Base-by-base conservation (phyloP, 30 jellyfish, hydroid and myxozoan species). In the Aurelia sp. region DNA sequence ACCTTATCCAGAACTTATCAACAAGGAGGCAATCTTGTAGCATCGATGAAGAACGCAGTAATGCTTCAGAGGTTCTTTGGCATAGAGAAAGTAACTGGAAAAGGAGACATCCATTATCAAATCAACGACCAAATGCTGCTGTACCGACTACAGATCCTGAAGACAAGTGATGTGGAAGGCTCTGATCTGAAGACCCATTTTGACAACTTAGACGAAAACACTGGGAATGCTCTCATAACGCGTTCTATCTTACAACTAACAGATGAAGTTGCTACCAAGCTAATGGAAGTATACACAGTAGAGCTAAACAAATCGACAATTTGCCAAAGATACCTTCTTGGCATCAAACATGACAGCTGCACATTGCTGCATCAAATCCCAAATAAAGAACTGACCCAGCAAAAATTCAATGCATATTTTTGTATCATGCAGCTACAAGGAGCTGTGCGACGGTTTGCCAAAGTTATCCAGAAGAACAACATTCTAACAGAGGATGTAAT, bases 381-480 rank as follows among this genome's bases (percentile, higher is more conserved):
- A 12, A 47, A 72, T 63, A 50, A 8, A 18, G 53, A 73, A 4
- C 19, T 27, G 30, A 55, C 50, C 41, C 82, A 72, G 31, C 4
- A 15, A 31, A 50, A 88, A 17, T 63, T 74, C 31, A 84, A 72
- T 63, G 88, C 86, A n/a, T 30, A 47, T 31, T 84, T 72, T 72
- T 63, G 82, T 13, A 33, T 73, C 65, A 41, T 84, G 24, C 93
- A 84, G 64, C 63, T 84, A 21, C 79, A 84, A 5, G 93, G 93
- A 27, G 69, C 52, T 0, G 60, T 69, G 0, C 57, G 88, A 9
- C 63, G 57, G 31, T 13, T 63, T 7, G 57, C 57, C 72, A 59
- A 60, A 10, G 24, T 21, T 20, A 55, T 81, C 4, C 10, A 31
- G 72, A 82, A 58, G 16, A 27, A 33, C 22, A 17, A 59, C 1